Evolutionary conservation across 64 coral and sea anemone genomes (phyloP).

Genomic region (Actinia tenebrosa): DNA sequence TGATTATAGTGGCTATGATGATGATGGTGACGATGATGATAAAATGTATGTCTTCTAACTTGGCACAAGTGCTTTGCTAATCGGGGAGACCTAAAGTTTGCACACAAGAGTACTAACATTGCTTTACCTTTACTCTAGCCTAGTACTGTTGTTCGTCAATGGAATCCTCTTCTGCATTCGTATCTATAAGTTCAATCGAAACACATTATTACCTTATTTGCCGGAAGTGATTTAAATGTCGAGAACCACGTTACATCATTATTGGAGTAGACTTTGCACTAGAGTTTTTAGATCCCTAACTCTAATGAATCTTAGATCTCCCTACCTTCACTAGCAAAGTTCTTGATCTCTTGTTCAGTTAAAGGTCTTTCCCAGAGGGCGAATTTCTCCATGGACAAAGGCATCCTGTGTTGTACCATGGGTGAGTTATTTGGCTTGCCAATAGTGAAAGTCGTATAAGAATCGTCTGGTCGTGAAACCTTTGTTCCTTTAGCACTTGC

Average conservation of each 20-base stretch:
- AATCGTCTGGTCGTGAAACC: slow-evolving; percentile 48
- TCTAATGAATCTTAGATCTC: background rate
- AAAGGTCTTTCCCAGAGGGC: slow-evolving; percentile 58
- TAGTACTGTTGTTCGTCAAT: background rate
- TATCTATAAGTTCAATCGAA: background rate
- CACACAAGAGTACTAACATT: no score
- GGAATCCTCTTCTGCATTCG: background rate
- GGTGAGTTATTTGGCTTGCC: slow-evolving; percentile 58
- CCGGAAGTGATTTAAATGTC: no score
- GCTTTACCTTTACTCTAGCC: background rate
- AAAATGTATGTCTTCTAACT: no score
- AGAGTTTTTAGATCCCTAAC: no score
- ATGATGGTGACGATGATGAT: no score
- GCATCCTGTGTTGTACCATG: slow-evolving; percentile 27
- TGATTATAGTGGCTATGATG: no score
- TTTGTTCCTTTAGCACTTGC: background rate
- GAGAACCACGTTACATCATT: no score
- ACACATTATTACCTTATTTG: no score
- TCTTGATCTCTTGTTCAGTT: slow-evolving; percentile 27
- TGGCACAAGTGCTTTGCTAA: no score
- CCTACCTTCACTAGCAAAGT: slow-evolving; percentile 2
- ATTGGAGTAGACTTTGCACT: no score
- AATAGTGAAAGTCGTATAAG: slow-evolving; percentile 18
- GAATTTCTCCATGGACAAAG: slow-evolving; percentile 24
- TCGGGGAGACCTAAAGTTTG: no score